Evolutionary conservation across 2,888 invertebrate species (phyloP).

Genomic region (Coronaproctus castanopsis): DNA sequence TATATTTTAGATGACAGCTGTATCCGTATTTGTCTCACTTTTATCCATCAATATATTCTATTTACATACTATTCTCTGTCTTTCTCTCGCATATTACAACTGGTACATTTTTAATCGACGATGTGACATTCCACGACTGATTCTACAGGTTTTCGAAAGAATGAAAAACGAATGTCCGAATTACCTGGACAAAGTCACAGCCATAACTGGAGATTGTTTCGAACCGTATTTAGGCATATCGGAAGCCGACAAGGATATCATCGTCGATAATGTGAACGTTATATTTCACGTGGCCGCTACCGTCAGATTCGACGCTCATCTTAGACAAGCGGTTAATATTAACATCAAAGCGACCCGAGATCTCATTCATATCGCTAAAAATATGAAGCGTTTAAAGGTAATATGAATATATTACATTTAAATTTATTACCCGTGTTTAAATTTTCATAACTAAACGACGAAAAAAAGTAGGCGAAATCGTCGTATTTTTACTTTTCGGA

Average conservation of each 20-base stretch:
- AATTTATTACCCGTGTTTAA: too few relatives aligned
- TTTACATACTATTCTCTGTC: too few relatives aligned
- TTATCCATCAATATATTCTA: too few relatives aligned
- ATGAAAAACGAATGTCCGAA: conserved; percentile 26
- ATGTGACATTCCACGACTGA: too few relatives aligned
- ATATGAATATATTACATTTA: not conserved
- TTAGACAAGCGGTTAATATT: conserved; percentile 51
- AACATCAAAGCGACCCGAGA: conserved; percentile 57
- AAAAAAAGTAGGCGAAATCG: too few relatives aligned
- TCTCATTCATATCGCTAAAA: conserved; percentile 43
- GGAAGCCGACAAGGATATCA: conserved; percentile 36
- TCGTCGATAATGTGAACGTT: conserved; percentile 29
- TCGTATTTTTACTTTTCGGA: too few relatives aligned
- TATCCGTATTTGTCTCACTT: too few relatives aligned
- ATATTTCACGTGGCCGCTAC: conserved; percentile 85
- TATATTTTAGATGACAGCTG: too few relatives aligned
- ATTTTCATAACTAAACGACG: too few relatives aligned
- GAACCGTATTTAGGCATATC: conserved; percentile 41
- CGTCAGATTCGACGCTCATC: conserved; percentile 64
- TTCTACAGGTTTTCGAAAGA: conserved; percentile 14
- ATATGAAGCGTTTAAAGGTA: conserved; percentile 49
- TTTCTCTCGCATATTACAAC: too few relatives aligned
- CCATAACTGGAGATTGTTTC: conserved; percentile 45
- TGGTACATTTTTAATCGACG: too few relatives aligned
- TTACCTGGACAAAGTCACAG: conserved; percentile 43